These are phyloP conservation scores for Eupithecia subfuscata DNA, from an alignment of 2,888 invertebrate genomes.

Conservation along the genomic window DNA sequence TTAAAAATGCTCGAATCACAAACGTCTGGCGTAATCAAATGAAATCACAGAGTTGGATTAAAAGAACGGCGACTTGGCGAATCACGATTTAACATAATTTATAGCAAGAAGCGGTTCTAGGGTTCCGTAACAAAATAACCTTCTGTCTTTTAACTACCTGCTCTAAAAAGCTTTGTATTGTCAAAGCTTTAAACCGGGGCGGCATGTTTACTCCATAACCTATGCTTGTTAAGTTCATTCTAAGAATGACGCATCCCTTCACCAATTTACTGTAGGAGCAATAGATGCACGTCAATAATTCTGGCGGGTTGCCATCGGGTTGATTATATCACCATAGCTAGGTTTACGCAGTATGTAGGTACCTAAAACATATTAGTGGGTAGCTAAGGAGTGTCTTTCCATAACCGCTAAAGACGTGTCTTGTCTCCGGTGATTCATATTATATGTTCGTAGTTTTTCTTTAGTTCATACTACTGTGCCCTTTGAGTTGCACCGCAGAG, in stretches of 20 bases:
- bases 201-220: neutral
- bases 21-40: slow-evolving; percentile 65
- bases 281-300: neutral
- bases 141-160: neutral
- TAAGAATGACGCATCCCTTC: neutral
- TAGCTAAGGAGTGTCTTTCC: too few relatives aligned
- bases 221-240: neutral
- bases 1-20: slow-evolving; percentile 56
- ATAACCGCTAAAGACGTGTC: too few relatives aligned
- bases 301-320: too few relatives aligned
- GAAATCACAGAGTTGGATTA: slow-evolving; percentile 63
- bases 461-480: too few relatives aligned
- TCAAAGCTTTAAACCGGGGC: neutral
- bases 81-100: slow-evolving; percentile 66
- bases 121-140: slow-evolving; percentile 22
- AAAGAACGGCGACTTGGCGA: slow-evolving; percentile 50
- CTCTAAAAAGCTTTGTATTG: neutral
- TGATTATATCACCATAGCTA: too few relatives aligned
- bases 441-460: too few relatives aligned
- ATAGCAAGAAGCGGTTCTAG: slow-evolving; percentile 47
- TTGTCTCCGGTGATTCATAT: too few relatives aligned
- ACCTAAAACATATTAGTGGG: too few relatives aligned
- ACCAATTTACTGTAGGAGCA: neutral
- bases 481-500: too few relatives aligned
- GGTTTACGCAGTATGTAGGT: too few relatives aligned